Base-by-base conservation (phyloP, 2,888 invertebrate species). In the Litoditis marina region DNA sequence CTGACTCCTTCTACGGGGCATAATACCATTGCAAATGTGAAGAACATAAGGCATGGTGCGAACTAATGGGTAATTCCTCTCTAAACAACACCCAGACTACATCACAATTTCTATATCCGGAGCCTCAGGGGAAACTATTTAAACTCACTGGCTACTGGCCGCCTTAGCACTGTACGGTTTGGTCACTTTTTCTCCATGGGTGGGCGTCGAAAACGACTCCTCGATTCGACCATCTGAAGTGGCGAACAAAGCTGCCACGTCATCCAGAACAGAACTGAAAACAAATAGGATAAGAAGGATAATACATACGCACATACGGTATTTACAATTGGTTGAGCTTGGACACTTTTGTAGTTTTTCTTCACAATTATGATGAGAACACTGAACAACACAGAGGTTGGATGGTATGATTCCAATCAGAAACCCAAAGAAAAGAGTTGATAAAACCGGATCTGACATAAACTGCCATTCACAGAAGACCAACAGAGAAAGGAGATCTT, bases 191-290 rank as follows among this genome's bases (percentile, higher is more conserved):
- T 56, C 56, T 8, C 42, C 55, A 22, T 65, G 60, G 7, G 56
- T 46, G 22, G 54, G 50, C 3, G n/a, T n/a, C n/a, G 62, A n/a
- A 2, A 39, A 36, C 11, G 19, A 30, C 16, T 71, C 73, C 1
- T 57, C 62, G 36, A 47, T 39, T 4, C 54, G 36, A 13, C 67
- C 54, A 42, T 75, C 71, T 1, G 63, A 60, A 4, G 66, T 64
- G 16, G 61, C 63, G 65, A 75, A 73, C 19, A 75, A 62, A 19
- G 75, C 75, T 4, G 73, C 75, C 11, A 75, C 75, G 62, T 75
- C 71, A 47, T 75, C 75, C 22, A 75, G 70, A 34, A 75, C 71
- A 22, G 71, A 67, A 30, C 67, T 67, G 52, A 52, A 64, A 52
- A 52, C 19, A 59, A 30, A 11, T 52, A 32, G 39, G 3, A 39